A percentile compares a stretch with the other conserved stretches of the same genome.
Evolutionary conservation across 2,888 invertebrate species (phyloP).

Genomic region (Luperina testacea): DNA sequence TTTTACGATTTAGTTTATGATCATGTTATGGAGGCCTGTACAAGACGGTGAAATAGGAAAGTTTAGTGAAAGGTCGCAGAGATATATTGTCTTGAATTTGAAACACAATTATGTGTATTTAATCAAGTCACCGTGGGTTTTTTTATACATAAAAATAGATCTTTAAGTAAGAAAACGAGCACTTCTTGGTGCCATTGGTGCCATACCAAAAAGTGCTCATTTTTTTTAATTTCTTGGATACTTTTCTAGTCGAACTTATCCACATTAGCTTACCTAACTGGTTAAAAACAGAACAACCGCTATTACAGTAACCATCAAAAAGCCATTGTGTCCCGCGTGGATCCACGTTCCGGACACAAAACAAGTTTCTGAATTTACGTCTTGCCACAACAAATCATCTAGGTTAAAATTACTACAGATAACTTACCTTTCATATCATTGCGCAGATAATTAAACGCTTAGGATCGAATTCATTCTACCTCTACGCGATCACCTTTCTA

Average conservation of each 20-base stretch:
- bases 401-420: neutral
- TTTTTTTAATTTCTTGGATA: neutral
- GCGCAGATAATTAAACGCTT: neutral
- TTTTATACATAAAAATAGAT: slow-evolving; percentile 9
- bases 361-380: neutral
- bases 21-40: slow-evolving; percentile 73
- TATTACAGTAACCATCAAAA: neutral
- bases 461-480: neutral
- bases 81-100: slow-evolving; percentile 77
- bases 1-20: slow-evolving; percentile 79
- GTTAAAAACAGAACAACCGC: neutral
- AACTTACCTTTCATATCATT: neutral
- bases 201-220: too few relatives aligned
- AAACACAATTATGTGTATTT: slow-evolving; percentile 69
- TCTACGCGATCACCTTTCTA: neutral
- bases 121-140: slow-evolving; percentile 63
- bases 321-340: neutral
- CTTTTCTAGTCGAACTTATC: neutral
- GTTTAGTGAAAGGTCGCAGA: slow-evolving; percentile 78
- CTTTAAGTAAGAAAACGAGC: neutral
- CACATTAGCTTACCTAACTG: neutral
- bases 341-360: neutral
- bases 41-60: slow-evolving; percentile 81
- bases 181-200: neutral
- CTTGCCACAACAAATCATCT: neutral